These are phyloP conservation scores for Siniperca knerii DNA, from an alignment of 2,113 vertebrate species.

Conservation along the genomic window DNA sequence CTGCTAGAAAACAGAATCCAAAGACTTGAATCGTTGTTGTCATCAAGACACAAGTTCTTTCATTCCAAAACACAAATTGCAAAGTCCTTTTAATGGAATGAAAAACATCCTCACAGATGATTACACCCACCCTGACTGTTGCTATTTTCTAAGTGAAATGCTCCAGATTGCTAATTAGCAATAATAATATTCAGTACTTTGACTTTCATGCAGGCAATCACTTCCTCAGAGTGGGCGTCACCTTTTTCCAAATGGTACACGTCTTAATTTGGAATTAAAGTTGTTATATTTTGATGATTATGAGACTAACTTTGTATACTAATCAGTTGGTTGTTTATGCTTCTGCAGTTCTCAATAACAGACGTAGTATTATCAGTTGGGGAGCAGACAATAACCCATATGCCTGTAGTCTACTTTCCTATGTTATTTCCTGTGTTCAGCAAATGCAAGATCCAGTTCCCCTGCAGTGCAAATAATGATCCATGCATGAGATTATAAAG, in stretches of 20 bases:
- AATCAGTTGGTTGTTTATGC: constrained; percentile 8
- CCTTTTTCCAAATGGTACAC: neutral
- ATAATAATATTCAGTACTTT: constrained; percentile 30
- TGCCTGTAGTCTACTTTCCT: neutral
- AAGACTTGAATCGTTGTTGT: neutral
- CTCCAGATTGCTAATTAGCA: constrained; percentile 28
- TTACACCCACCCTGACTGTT: constrained; percentile 16
- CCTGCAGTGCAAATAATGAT: constrained; percentile 37
- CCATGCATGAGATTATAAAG: constrained; percentile 42
- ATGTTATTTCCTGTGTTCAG: neutral
- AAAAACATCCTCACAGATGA: constrained; percentile 3
- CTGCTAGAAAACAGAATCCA: neutral
- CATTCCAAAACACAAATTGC: neutral
- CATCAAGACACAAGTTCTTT: constrained; percentile 2
- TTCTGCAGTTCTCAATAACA: neutral
- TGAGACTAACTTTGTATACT: neutral
- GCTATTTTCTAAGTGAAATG: constrained; percentile 1
- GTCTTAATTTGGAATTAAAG: constrained; percentile 20
- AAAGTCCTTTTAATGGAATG: neutral
- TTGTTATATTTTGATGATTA: constrained; percentile 4
- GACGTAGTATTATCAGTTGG: neutral
- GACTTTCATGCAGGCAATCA: constrained; percentile 27
- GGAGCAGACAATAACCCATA: neutral
- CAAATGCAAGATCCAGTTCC: neutral
- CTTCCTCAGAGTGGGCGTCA: constrained; percentile 28